phyloP scores from a whole-genome alignment of 2,113 vertebrate genomes.

The Austrofundulus limnaeus region DNA sequence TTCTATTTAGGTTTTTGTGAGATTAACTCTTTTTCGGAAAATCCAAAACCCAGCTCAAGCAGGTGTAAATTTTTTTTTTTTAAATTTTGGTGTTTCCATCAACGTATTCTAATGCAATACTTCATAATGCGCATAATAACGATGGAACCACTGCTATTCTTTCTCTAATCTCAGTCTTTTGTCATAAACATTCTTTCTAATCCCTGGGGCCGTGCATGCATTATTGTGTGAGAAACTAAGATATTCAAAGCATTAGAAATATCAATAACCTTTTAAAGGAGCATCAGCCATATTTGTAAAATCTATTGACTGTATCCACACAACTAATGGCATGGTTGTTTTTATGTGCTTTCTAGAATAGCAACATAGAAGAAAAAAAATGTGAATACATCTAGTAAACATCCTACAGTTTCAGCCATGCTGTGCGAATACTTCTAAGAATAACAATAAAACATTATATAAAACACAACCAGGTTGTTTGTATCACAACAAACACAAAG shows the following conservation, averaged over 20 bases:
- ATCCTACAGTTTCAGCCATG: slow-evolving; percentile 12
- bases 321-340: slow-evolving; percentile 7
- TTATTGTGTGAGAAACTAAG: too few species aligned
- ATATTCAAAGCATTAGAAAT: slow-evolving; percentile 23
- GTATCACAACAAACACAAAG: neutral
- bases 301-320: slow-evolving; percentile 12
- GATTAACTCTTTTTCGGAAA: too few species aligned
- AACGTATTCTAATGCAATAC: too few species aligned
- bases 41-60: too few species aligned
- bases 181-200: too few species aligned
- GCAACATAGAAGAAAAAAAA: slow-evolving; percentile 9
- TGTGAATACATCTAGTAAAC: neutral
- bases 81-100: too few species aligned
- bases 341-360: slow-evolving; percentile 5
- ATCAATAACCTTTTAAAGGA: slow-evolving; percentile 21
- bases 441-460: slow-evolving; percentile 22
- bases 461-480: too few species aligned
- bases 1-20: too few species aligned
- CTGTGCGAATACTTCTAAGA: slow-evolving; percentile 9
- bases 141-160: too few species aligned
- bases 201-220: too few species aligned
- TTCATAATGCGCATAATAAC: too few species aligned
- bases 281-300: slow-evolving; percentile 30
- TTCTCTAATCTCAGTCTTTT: slow-evolving; percentile 18
- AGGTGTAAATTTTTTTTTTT: too few species aligned